Evolutionary conservation across 2,113 vertebrate genomes (phyloP).

Genomic region (Mustelus asterias): DNA sequence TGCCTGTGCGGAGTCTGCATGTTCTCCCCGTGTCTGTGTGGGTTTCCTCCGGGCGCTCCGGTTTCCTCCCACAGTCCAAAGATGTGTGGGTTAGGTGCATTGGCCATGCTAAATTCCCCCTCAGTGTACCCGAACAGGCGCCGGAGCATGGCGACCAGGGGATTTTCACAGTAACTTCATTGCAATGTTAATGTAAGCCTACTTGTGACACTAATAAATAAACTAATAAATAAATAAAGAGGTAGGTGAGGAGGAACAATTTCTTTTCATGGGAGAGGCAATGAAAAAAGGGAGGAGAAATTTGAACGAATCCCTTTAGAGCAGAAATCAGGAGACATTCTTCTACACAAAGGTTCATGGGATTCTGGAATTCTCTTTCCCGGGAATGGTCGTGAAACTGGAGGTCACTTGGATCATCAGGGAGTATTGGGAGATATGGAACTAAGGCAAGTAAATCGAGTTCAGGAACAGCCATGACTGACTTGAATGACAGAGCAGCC

Average conservation of each 20-base stretch:
- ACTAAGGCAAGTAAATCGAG: not conserved
- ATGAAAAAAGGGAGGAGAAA: not conserved
- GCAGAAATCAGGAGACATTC: not conserved
- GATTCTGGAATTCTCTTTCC: not conserved
- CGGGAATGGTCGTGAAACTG: not conserved
- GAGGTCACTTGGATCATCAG: not conserved
- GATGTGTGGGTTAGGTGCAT: too few species aligned
- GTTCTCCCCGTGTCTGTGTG: too few species aligned
- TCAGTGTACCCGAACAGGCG: too few species aligned
- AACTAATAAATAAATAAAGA: too few species aligned
- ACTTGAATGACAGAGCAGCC: not conserved
- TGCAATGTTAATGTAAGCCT: too few species aligned
- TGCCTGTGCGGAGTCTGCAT: too few species aligned
- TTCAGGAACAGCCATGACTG: not conserved
- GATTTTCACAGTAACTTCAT: too few species aligned
- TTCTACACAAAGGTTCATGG: not conserved
- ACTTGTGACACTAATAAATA: too few species aligned
- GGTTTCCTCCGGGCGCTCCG: too few species aligned
- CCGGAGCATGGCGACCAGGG: too few species aligned
- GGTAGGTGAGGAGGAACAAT: not conserved
- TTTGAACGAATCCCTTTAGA: not conserved
- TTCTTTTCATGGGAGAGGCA: not conserved
- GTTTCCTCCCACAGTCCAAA: too few species aligned
- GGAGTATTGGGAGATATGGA: not conserved
- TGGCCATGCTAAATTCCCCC: too few species aligned